Evolutionary conservation across 2,888 invertebrate species (phyloP), one percentile per base, ranked within the genome.

Genomic region (Sialis lutaria): DNA sequence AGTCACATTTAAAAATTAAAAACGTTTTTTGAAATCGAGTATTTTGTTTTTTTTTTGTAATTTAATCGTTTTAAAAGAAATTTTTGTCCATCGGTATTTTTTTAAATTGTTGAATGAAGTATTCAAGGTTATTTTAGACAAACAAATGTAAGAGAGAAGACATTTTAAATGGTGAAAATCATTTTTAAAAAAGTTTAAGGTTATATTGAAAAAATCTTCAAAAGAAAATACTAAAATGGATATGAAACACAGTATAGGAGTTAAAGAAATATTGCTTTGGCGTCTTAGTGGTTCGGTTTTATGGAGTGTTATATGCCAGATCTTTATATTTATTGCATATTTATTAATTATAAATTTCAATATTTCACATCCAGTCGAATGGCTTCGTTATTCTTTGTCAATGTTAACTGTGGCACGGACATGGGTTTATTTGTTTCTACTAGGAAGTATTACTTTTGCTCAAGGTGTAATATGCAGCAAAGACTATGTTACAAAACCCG

Each of bases 401-500:
- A 69, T 77, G 9, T 65, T 82, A 49, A 67, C 73, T 46, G 73
- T 76, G 5, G 67, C 74, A 57, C 73, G 74, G 58, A 82, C 81
- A 62, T 75, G 77, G 66, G 59, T 79, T 1, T 79, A 76, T 54
- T 71, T 81, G 42, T 62, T 79, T 31, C 73, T 82, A 1, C 70
- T 85, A 12, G 67, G 73, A 8, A 59, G 69, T 31, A 71, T 81
- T 1, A 75, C 82, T 7, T 74, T 80, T 50, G 68, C 79, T 6
- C 82, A 83, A 64, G 80, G 83, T n/a, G 67, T 82, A 39, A 69
- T 81, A 34, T 77, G 79, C 56, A 79, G 79, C 42, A 81, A 79
- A 57, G 77, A 77, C 52, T 81, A 82, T 54, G 68, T 82, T 30
- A 65, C 70, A 13, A 72, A 73, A 44, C 64, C 73, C 35, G 68